Evolutionary conservation across 2,113 vertebrate species (phyloP).

Genomic region (Octodon degus): DNA sequence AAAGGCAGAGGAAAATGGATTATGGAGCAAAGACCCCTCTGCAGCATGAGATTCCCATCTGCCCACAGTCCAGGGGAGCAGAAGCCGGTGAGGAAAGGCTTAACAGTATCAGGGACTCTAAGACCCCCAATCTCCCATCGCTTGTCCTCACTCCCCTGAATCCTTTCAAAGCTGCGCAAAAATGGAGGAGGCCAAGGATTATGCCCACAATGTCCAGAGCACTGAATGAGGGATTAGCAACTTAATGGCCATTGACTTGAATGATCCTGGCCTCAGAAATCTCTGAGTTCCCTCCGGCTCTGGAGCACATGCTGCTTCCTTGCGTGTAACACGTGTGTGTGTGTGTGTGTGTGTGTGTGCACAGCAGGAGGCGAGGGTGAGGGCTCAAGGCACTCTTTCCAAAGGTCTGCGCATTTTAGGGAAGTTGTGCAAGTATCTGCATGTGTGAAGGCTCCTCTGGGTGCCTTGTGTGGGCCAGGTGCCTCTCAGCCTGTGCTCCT

Average conservation of each 20-base stretch:
- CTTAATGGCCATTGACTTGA: constrained; percentile 64
- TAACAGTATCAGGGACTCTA: not conserved
- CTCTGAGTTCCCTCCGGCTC: not conserved
- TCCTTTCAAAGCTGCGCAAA: constrained; percentile 51
- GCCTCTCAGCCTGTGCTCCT: not conserved
- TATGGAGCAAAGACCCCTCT: not conserved
- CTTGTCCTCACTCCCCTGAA: constrained; percentile 45
- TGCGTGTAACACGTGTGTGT: fast-evolving
- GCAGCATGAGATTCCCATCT: not conserved
- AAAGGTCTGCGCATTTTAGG: fast-evolving
- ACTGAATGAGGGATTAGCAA: constrained; percentile 69
- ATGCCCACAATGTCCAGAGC: constrained; percentile 20
- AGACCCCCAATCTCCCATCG: not conserved
- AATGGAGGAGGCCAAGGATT: constrained; percentile 41
- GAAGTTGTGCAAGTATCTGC: fast-evolving
- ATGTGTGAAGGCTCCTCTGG: fast-evolving
- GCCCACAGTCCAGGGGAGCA: not conserved
- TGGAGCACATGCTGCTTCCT: not conserved
- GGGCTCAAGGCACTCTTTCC: not conserved
- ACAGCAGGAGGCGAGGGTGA: not conserved
- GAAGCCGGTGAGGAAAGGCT: not conserved
- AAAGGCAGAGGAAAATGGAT: constrained; percentile 61
- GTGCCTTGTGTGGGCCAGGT: not conserved
- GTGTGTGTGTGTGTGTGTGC: not conserved
- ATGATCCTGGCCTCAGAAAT: not conserved